Base-by-base conservation (phyloP, 2,888 invertebrate species). In the Ischnus inquisitorius region DNA sequence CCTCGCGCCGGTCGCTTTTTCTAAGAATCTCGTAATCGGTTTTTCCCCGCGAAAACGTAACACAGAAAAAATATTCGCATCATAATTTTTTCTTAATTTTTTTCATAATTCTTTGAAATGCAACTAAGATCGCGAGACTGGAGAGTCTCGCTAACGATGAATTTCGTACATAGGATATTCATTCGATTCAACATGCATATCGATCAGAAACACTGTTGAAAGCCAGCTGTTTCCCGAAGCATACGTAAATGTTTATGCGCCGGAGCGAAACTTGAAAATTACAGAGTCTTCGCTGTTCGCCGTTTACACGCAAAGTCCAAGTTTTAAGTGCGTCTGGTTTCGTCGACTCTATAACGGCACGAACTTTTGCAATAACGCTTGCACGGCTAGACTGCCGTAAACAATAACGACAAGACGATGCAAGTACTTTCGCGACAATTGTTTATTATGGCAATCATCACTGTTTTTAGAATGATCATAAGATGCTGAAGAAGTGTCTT, bases 401-500 rank as follows among this genome's bases (percentile, higher is more conserved):
- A 43, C 34, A 25, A 22, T 12, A 22, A 54, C 10, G 3, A 19
- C 1, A 54, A 54, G 12, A 19, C 22, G 3, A 19, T 54, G 19
- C 10, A 8, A 14, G 12, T 39, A 34, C 34, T 34, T 4, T 34
- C 2, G 25, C 28, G n/a, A n/a, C n/a, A 3, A n/a, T 68, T 48
- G 46, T 48, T 16, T 6, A 43, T 41, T 6, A 28, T 28, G 22
- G 54, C 10, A 4, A 67, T 39, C 43, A 14, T 79, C 51, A 4
- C 71, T 22, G 6, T 46, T 39, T 39, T 39, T 71, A 90, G 90
- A 86, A 89, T 85, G 86, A 83, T 28, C 43, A 0, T 64, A 89
- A 78, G 83, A 90, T 91, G 90, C 46, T 88, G 85, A 48, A 72
- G 28, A 88, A 85, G 67, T 76, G 48, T 77, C 41, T 88, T 6